Percentiles rank a stretch among this genome's conserved stretches.
Evolutionary conservation across 2,797 vertebrate genomes (phyloP).

Genomic region (Sebastiscus tertius): DNA sequence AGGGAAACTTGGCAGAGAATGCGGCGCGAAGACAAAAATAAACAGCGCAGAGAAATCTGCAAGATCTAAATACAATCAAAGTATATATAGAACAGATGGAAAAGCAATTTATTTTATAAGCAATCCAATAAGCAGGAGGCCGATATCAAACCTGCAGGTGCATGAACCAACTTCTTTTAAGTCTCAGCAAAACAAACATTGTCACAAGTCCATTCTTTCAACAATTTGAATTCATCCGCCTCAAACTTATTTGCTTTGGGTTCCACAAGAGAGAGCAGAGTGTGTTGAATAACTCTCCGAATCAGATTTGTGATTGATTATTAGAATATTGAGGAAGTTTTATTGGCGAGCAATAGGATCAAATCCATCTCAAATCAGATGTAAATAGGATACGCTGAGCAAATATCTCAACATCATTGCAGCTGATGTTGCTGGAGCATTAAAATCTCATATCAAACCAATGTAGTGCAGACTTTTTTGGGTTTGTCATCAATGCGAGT

Average conservation of each 20-base stretch:
- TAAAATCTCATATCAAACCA: neutral
- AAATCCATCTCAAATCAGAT: neutral
- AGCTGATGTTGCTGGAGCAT: neutral
- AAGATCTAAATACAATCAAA: slow-evolving; percentile 21
- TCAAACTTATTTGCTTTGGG: neutral
- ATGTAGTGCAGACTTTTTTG: neutral
- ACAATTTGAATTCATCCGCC: neutral
- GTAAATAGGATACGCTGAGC: neutral
- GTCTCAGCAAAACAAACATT: neutral
- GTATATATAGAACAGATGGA: neutral
- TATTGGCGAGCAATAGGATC: neutral
- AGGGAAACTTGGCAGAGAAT: neutral
- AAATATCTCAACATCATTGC: neutral
- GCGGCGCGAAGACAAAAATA: slow-evolving; percentile 9
- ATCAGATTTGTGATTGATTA: neutral
- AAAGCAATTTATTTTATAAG: neutral
- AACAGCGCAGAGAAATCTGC: neutral
- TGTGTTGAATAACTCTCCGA: no score
- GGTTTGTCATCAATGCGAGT: neutral
- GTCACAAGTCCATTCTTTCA: neutral
- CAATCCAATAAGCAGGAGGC: neutral
- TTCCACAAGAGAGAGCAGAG: neutral
- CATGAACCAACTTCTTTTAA: neutral
- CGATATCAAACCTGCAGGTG: neutral
- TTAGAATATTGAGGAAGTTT: neutral